Conservation (phyloP, 2,888 invertebrate species). For the Zonitis immaculata region DNA sequence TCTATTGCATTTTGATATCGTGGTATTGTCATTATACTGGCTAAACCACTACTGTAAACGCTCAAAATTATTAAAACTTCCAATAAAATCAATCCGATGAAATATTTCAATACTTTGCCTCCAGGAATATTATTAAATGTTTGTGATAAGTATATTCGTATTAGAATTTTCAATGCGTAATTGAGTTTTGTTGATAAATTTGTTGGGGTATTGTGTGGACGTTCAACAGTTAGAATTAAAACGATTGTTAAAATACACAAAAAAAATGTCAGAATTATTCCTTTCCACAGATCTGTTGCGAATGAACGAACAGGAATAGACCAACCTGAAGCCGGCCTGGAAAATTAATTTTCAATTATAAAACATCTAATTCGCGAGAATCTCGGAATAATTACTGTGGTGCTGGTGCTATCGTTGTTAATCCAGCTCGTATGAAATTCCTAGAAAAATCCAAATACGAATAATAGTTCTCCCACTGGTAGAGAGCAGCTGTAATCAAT, state of each 20-base stretch:
- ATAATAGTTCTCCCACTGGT: constrained; percentile 59
- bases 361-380: too few relatives aligned
- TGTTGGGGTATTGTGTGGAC: too few relatives aligned
- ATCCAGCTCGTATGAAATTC: constrained; percentile 54
- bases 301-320: constrained; percentile 60
- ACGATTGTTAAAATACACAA: background rate
- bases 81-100: constrained; percentile 52
- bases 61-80: constrained; percentile 58
- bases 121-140: background rate
- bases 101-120: constrained; percentile 36
- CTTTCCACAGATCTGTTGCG: constrained; percentile 30
- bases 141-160: background rate
- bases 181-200: background rate
- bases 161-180: background rate
- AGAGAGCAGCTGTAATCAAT: constrained; percentile 49
- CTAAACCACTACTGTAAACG: constrained; percentile 62
- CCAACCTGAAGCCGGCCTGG: constrained; percentile 57
- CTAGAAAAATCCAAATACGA: constrained; percentile 57
- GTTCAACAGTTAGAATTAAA: background rate
- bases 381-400: constrained; percentile 51
- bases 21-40: constrained; percentile 64
- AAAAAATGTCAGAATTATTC: background rate
- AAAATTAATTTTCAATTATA: too few relatives aligned
- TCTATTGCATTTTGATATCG: constrained; percentile 57
- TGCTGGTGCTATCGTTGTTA: constrained; percentile 61